Evolutionary conservation across 2,113 vertebrate genomes (phyloP).

Genomic region (Zosterops lateralis): DNA sequence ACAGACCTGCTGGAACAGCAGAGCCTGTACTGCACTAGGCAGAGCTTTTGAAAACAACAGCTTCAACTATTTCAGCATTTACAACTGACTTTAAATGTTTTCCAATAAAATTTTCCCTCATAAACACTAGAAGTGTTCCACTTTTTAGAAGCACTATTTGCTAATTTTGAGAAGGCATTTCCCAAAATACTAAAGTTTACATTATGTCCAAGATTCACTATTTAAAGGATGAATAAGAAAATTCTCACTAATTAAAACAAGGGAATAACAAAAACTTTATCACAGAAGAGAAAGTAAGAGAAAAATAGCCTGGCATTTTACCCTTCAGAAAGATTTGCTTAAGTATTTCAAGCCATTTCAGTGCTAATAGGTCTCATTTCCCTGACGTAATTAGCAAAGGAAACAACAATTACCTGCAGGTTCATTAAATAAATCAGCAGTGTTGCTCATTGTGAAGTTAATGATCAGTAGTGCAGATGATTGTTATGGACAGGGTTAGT

Average conservation of each 20-base stretch:
- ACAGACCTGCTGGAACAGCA: neutral
- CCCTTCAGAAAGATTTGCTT: conserved; percentile 17
- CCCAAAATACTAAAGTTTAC: neutral
- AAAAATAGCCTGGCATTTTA: conserved; percentile 19
- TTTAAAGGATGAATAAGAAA: neutral
- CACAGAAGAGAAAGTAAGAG: neutral
- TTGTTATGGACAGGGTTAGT: conserved; percentile 33
- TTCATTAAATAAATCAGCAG: conserved; percentile 71
- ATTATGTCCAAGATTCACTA: neutral
- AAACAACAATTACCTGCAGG: conserved; percentile 63
- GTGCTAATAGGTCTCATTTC: conserved; percentile 59
- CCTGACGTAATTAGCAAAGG: conserved; percentile 62
- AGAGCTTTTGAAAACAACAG: neutral
- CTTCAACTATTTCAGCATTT: neutral
- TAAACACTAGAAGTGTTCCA: neutral
- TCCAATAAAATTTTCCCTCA: neutral
- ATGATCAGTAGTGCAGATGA: conserved; percentile 66
- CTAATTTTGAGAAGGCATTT: neutral
- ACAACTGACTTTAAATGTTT: neutral
- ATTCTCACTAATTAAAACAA: neutral
- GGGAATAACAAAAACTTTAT: neutral
- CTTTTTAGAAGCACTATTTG: neutral
- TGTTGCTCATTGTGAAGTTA: conserved; percentile 64
- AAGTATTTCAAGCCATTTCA: conserved; percentile 50
- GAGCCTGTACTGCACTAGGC: neutral